Evolutionary conservation across 1,140 invertebrate species (phyloP), one percentile per base, ranked within the genome.

Genomic region (Ladona fulva): DNA sequence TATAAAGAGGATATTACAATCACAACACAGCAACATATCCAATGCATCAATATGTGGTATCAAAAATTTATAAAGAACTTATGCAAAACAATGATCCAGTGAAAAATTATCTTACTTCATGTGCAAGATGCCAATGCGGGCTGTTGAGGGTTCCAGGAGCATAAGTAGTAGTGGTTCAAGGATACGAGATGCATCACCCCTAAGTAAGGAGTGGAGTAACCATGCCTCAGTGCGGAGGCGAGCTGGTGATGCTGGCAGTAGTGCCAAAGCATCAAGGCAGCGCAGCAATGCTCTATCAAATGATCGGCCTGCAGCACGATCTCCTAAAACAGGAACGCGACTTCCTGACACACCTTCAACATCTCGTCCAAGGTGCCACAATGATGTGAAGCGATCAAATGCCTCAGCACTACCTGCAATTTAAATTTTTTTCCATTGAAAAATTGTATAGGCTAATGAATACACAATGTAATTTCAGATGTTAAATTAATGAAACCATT

Each of bases 71-170:
- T n/a, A n/a, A n/a, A n/a, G n/a, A n/a, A n/a, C n/a, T n/a, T n/a
- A n/a, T n/a, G n/a, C n/a, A n/a, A n/a, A n/a, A n/a, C n/a, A n/a
- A n/a, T n/a, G n/a, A n/a, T n/a, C n/a, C n/a, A n/a, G n/a, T n/a
- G 0, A 95, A 66, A 6, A 66, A 66, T 19, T 3, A 19, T 22
- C 52, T 66, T 66, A 66, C 52, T 22, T 66, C 1, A 12, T 91
- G 82, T 96, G 93, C 12, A 94, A 89, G 3, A 97, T 92, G 75
- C 94, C 94, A 79, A 97, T 90, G 29, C 95, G 88, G 77, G 93
- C 92, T 0, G 95, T 96, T 74, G 91, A 92, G 14, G 93, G 90
- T 80, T 94, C 91, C 0, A 97, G 85, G 1, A 97, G 84, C 83
- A 95, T 92, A 59, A 89, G 87, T 59, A 96, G 86, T 10, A 96